Conservation (phyloP, 64 coral and sea anemone genomes). For the Actinia tenebrosa region DNA sequence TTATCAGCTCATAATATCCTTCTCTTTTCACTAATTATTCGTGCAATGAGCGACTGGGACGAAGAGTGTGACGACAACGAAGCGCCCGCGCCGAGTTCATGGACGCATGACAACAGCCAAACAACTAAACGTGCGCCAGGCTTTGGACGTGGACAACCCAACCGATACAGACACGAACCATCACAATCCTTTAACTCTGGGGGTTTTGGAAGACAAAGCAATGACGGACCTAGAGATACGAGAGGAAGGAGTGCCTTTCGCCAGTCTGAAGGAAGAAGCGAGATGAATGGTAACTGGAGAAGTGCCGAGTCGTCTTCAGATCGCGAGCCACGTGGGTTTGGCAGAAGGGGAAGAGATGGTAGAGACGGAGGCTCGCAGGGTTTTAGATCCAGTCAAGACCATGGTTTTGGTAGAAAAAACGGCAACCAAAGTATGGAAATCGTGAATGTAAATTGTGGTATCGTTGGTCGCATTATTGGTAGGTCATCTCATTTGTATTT, state of each 20-base stretch:
- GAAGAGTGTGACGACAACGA: conserved; percentile 15
- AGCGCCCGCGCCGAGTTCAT: neutral
- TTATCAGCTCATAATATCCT: neutral
- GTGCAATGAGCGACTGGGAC: conserved; percentile 54
- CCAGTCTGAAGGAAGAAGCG: neutral
- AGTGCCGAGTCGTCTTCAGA: neutral
- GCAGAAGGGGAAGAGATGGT: neutral
- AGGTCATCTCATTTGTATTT: neutral
- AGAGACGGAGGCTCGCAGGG: neutral
- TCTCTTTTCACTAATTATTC: neutral
- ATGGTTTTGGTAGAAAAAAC: neutral
- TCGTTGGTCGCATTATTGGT: conserved; percentile 10
- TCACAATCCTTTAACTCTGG: neutral
- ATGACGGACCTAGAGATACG: conserved; percentile 5
- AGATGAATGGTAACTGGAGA: conserved; percentile 8
- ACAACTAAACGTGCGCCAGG: conserved; percentile 3
- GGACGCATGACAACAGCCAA: neutral
- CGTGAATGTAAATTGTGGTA: neutral
- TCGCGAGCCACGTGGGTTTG: conserved; percentile 14
- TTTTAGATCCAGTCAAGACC: neutral
- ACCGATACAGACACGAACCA: conserved; percentile 19
- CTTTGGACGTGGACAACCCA: conserved; percentile 36
- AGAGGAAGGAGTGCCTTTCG: conserved; percentile 15
- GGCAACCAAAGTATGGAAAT: neutral
- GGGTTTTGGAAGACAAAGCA: neutral